Evolutionary conservation across 1,140 invertebrate genomes (phyloP), one percentile per base, ranked within the genome.

Genomic region (Bombus huntii): DNA sequence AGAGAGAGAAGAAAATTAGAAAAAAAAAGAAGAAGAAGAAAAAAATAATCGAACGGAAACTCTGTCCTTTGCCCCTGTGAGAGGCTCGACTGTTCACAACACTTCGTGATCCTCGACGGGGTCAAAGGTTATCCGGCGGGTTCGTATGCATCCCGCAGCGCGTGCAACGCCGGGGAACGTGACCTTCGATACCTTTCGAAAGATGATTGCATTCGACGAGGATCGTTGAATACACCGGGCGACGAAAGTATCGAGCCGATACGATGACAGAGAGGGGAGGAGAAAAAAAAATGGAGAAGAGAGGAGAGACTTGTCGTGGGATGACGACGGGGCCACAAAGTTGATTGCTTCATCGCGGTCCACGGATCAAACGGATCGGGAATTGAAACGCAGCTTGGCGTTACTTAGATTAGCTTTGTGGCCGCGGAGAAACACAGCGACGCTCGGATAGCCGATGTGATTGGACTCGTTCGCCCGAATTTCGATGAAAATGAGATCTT

Each of bases 361-460:
- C 42, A 68, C 31, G 75, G 81, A 83, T 83, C 81, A 83, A 83
- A 83, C 81, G 62, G 70, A 53, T 31, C 28, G 31, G 73, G 81
- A 83, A 83, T 76, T 68, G 81, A 83, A 83, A 76, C 81, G 81
- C 73, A 53, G 71, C 73, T 53, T 53, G 28, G 73, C 73, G 81
- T 83, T 83, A 83, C 75, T 83, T 83, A 76, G 73, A 83, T 83
- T 83, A 83, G 81, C 62, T 83, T 83, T 77, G 34, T 68, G 42
- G 10, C 5, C 31, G 25, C n/a, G 53, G 18, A 28, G 57, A n/a
- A 73, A 31, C 71, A 62, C 18, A 31, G 10, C 13, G 25, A 34
- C n/a, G 39, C 12, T 53, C 10, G n/a, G 39, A 2, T 47, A 8
- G 18, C 28, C 53, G 25, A n/a, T n/a, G 28, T 65, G 73, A 82